Base-by-base conservation (phyloP, 2,888 invertebrate species). In the Beris morrisii region DNA sequence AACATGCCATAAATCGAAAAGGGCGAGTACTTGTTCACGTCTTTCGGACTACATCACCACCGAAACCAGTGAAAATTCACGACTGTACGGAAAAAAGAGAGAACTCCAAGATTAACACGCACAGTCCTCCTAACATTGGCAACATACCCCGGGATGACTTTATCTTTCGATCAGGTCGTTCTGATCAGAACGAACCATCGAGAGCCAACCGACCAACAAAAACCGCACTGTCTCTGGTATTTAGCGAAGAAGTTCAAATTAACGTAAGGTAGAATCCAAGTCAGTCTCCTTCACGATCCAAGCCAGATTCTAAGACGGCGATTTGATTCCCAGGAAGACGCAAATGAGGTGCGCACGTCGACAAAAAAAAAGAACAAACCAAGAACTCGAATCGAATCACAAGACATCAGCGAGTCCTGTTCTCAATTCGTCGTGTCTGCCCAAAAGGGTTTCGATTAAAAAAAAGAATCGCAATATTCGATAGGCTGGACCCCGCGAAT, bases 1-100 rank as follows among this genome's bases (percentile, higher is more conserved):
- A 61, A 61, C 61, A 61, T 61, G 61, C 61, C 61, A 61, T 61
- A 61, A 61, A 61, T 61, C 61, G 61, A 61, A 61, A 61, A 61
- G 52, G 61, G 61, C 52, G 61, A 61, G 61, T 61, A 61, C 61
- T 61, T 61, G 61, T 61, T 61, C 61, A 13, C 61, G 50, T 61
- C 61, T 61, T 52, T 52, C 38, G 50, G 52, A 52, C 38, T 61
- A 50, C 50, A 52, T 61, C 61, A 61, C 50, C 50, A 52, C 61
- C 38, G 50, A 61, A 61, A 50, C 61, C 61, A 61, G 61, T 61
- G 61, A 61, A 61, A 61, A 61, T 61, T 61, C 61, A 61, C 61
- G 52, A 61, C 52, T 38, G 38, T 38, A 5, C 7, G 38, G n/a
- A 22, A 22, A n/a, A 22, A 22, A 22, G 22, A 11, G 52, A 61